phyloP scores from a whole-genome alignment of 2,888 invertebrate species.

The Drosophila falleni region DNA sequence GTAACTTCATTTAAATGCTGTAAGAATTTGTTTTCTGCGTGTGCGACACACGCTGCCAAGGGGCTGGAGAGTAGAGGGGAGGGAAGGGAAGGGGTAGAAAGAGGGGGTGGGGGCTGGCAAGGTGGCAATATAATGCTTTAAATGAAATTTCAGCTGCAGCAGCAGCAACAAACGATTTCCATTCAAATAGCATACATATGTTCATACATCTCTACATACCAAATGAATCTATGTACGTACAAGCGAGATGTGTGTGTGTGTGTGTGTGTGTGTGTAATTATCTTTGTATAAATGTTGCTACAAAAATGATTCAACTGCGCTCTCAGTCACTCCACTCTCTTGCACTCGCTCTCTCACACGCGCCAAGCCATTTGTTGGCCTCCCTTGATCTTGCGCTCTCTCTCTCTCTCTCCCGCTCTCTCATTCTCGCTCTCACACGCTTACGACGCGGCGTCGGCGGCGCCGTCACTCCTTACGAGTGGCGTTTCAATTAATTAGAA shows the following conservation, averaged over 20 bases:
- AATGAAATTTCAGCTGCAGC: slow-evolving; percentile 51
- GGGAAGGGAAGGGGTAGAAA: background rate
- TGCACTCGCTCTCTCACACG: slow-evolving; percentile 25
- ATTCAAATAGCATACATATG: slow-evolving; percentile 62
- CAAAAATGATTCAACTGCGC: slow-evolving; percentile 53
- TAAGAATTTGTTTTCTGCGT: slow-evolving; percentile 78
- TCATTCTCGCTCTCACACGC: slow-evolving; percentile 9
- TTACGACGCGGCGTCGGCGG: slow-evolving; percentile 55
- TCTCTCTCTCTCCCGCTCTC: background rate
- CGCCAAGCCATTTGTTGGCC: slow-evolving; percentile 14
- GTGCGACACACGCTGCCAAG: slow-evolving; percentile 58
- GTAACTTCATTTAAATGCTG: slow-evolving; percentile 81
- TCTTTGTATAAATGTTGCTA: slow-evolving; percentile 56
- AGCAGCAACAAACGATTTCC: slow-evolving; percentile 47
- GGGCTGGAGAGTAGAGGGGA: background rate
- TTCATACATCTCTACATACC: slow-evolving; percentile 52
- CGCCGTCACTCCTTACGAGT: slow-evolving; percentile 74
- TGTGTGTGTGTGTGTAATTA: slow-evolving; percentile 20
- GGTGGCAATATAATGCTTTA: slow-evolving; percentile 62
- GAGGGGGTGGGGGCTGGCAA: background rate
- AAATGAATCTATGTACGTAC: slow-evolving; percentile 21
- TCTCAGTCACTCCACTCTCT: slow-evolving; percentile 26
- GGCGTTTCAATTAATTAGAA: slow-evolving; percentile 83
- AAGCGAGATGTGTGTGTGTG: background rate
- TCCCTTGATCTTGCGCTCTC: slow-evolving; percentile 16